Base-by-base conservation (phyloP, 2,797 vertebrate genomes). In the Coregonus suidteri region DNA sequence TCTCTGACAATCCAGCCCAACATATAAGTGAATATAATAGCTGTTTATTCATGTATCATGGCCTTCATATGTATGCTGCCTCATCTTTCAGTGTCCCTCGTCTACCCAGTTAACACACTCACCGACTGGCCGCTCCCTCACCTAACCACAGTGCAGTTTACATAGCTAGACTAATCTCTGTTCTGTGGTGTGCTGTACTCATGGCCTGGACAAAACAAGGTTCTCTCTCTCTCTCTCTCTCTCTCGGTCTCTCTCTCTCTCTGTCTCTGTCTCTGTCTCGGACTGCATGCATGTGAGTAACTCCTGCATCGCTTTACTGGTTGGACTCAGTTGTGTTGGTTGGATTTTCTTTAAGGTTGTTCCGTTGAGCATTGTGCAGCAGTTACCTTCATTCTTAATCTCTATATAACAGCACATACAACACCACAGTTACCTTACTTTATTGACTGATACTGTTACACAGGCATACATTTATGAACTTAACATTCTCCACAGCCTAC, bases 251-350 rank as follows among this genome's bases (percentile, higher is more conserved):
- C 31, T 34, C 31, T 34, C 31, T 34, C 31, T 34, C 31, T 34
- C 41, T 41, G 2, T 47, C 41, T 9, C 41, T 47, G 66, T 78
- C 15, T 73, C 81, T 81, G 81, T 77, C 84, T 67, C 87, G 9
- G 59, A 64, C 59, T 64, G 92, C 88, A 88, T 47, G 41, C 41
- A 47, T 90, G 88, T 94, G 90, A 93, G 92, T 94, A 90, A 91
- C 91, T 93, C 90, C 87, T 91, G 92, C 93, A 92, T 93, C 88
- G 93, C 95, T 94, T 90, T 80, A 83, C 78, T 91, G 83, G 87
- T 87, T 92, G 87, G 80, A 76, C 83, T 81, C 79, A 87, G 88
- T 86, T 87, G 75, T 85, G 85, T 88, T 76, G 73, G 92, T 88
- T 91, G 86, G 79, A 85, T 91, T 83, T 71, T 88, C 62, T 80